phyloP scores from a whole-genome alignment of 1,140 invertebrate species.

The Bombus terrestris region DNA sequence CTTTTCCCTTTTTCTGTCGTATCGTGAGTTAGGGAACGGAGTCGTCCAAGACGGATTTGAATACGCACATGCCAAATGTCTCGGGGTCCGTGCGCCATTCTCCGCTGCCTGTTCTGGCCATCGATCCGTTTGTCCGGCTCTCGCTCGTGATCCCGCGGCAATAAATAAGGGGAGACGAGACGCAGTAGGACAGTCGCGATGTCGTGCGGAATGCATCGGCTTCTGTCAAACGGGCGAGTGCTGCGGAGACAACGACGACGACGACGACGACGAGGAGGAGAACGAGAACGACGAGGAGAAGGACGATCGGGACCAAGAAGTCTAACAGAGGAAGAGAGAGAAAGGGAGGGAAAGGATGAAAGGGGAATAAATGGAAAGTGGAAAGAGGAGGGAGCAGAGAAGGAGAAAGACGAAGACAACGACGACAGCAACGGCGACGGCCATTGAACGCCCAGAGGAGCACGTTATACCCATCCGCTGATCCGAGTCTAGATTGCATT shows the following conservation, averaged over 20 bases:
- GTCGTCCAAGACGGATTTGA: conserved; percentile 63
- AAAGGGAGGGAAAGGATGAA: not conserved
- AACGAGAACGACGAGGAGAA: conserved; percentile 5
- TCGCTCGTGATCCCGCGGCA: conserved; percentile 72
- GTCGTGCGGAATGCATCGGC: conserved; percentile 80
- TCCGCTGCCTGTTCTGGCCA: conserved; percentile 54
- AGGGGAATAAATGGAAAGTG: not conserved
- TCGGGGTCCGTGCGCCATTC: conserved; percentile 42
- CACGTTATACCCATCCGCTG: conserved; percentile 60
- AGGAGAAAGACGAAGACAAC: conserved; percentile 7
- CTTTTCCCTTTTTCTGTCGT: conserved; percentile 46
- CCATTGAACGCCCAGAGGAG: conserved; percentile 57
- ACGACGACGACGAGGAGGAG: conserved; percentile 21
- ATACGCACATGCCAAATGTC: conserved; percentile 78
- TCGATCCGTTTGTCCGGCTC: conserved; percentile 71
- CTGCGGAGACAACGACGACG: conserved; percentile 42
- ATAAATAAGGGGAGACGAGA: conserved; percentile 80
- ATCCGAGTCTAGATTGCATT: conserved; percentile 70
- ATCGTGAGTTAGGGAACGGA: conserved; percentile 53
- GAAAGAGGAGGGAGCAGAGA: not conserved
- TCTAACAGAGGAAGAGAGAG: not conserved
- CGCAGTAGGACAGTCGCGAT: conserved; percentile 77
- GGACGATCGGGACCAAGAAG: conserved; percentile 35
- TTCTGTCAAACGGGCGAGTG: conserved; percentile 70
- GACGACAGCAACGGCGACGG: conserved; percentile 32